Conservation (phyloP, 64 coral and sea anemone genomes). For the Porites australiensis region DNA sequence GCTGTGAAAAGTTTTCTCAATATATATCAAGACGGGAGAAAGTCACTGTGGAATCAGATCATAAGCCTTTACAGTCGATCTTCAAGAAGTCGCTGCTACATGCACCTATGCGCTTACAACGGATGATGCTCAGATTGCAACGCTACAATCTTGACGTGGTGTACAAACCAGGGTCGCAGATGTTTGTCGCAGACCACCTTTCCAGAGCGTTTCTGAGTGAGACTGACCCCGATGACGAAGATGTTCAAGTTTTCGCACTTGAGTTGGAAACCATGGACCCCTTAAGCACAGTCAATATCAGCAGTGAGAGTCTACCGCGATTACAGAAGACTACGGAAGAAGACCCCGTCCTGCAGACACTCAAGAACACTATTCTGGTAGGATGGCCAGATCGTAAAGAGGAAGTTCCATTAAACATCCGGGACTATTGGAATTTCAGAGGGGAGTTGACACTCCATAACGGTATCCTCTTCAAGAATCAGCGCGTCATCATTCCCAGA, state of each 20-base stretch:
- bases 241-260: constrained; percentile 27
- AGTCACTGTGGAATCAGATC: constrained; percentile 30
- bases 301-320: constrained; percentile 22
- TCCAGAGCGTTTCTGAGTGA: constrained; percentile 43
- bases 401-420: background rate
- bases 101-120: too few relatives aligned
- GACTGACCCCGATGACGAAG: background rate
- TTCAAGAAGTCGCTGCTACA: constrained; percentile 33
- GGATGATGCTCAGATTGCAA: constrained; percentile 25
- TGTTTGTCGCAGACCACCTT: constrained; percentile 64
- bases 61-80: constrained; percentile 27
- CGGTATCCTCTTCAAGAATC: constrained; percentile 65
- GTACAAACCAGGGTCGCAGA: constrained; percentile 41
- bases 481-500: constrained; percentile 41
- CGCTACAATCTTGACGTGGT: constrained; percentile 20
- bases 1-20: too few relatives aligned
- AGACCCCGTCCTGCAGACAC: constrained; percentile 34
- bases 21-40: constrained; percentile 50
- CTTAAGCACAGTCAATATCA: background rate
- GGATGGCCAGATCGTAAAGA: constrained; percentile 38
- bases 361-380: constrained; percentile 37
- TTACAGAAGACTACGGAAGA: constrained; percentile 67
- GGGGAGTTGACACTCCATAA: constrained; percentile 48
- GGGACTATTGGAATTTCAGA: constrained; percentile 59
- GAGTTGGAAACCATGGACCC: constrained; percentile 11